These are phyloP conservation scores for Eupeodes latifasciatus DNA, from an alignment of 2,888 invertebrate genomes.

Conservation along the genomic window DNA sequence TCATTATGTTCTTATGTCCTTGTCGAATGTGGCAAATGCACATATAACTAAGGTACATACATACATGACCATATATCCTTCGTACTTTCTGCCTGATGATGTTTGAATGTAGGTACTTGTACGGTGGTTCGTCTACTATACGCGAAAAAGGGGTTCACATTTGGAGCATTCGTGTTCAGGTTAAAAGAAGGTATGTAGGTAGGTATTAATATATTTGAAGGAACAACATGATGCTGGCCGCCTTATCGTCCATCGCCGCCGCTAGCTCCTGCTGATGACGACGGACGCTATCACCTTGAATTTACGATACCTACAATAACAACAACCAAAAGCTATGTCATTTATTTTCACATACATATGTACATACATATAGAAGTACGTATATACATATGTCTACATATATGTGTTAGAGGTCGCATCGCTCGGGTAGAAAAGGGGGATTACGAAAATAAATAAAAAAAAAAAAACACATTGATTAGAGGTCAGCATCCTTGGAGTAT, in stretches of 20 bases:
- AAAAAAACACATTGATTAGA: constrained; percentile 72
- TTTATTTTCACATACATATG: constrained; percentile 51
- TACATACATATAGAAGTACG: too few species aligned
- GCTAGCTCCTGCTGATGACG: constrained; percentile 7
- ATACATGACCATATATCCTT: constrained; percentile 8
- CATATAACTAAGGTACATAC: constrained; percentile 13
- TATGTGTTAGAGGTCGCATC: neutral
- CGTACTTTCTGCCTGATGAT: constrained; percentile 17
- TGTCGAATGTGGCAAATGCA: constrained; percentile 75
- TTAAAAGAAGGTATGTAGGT: constrained; percentile 21
- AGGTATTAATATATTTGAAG: constrained; percentile 34
- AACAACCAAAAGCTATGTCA: constrained; percentile 52
- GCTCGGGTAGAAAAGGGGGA: constrained; percentile 11
- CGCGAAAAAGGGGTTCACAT: constrained; percentile 74
- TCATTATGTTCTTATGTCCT: constrained; percentile 73
- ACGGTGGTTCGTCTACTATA: constrained; percentile 19
- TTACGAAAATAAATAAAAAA: constrained; percentile 2
- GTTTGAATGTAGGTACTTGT: neutral
- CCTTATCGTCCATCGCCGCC: neutral
- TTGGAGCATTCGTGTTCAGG: constrained; percentile 63
- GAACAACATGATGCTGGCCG: constrained; percentile 27
- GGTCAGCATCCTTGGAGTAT: constrained; percentile 70
- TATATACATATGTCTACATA: neutral
- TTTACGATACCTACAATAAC: constrained; percentile 56
- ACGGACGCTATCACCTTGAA: constrained; percentile 64